Percentiles rank a stretch among this genome's conserved stretches.
Evolutionary conservation across 2,797 vertebrate genomes (phyloP).

Genomic region (Novumbra hubbsi): DNA sequence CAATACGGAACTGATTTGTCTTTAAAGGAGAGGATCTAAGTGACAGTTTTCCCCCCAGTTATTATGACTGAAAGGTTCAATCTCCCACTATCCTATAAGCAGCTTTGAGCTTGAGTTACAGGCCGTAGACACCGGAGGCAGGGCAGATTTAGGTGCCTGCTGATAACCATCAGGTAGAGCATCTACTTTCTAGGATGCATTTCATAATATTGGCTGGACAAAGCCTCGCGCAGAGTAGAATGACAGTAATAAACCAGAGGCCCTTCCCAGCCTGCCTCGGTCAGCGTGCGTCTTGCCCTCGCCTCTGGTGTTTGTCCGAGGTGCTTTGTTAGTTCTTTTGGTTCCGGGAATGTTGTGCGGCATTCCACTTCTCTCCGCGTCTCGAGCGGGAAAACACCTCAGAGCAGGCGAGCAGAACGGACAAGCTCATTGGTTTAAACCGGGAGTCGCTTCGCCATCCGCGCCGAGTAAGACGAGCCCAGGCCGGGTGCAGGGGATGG

Average conservation of each 20-base stretch:
- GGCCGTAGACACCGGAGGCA: constrained; percentile 21
- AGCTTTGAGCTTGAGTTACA: constrained; percentile 37
- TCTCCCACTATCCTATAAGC: constrained; percentile 41
- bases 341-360: not conserved
- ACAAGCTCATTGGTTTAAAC: constrained; percentile 54
- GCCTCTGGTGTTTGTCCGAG: not conserved
- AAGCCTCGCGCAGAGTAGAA: constrained; percentile 41
- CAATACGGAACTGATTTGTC: constrained; percentile 19
- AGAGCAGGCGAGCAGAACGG: constrained; percentile 40
- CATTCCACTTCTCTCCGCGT: not conserved
- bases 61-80: constrained; percentile 35
- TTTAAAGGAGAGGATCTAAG: constrained; percentile 29
- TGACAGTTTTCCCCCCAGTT: constrained; percentile 32
- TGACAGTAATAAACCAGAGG: constrained; percentile 28
- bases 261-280: not conserved
- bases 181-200: constrained; percentile 32
- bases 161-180: constrained; percentile 37
- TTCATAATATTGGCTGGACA: constrained; percentile 18
- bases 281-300: not conserved
- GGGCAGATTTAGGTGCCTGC: constrained; percentile 24
- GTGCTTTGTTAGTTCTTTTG: not conserved
- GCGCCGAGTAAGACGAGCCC: constrained; percentile 50
- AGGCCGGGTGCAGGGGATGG: constrained; percentile 26
- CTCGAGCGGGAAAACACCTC: constrained; percentile 34
- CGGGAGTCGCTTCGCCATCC: constrained; percentile 35